These are phyloP conservation scores for Toxotes chatareus DNA, from an alignment of 2,113 vertebrate species.

Conservation along the genomic window DNA sequence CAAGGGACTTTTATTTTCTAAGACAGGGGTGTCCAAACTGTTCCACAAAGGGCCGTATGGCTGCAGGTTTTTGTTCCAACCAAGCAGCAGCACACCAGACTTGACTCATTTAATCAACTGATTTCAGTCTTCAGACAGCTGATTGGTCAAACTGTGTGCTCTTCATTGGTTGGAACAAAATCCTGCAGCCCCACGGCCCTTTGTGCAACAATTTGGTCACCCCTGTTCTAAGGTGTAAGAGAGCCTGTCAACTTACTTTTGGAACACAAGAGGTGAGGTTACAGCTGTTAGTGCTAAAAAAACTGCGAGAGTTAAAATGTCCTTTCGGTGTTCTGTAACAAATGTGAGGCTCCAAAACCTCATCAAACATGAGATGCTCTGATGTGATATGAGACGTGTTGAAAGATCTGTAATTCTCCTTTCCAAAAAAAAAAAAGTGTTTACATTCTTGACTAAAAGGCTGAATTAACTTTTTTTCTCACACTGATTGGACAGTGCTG, in stretches of 20 bases:
- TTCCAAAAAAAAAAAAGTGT: slow-evolving; percentile 23
- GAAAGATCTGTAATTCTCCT: slow-evolving; percentile 51
- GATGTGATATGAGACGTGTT: slow-evolving; percentile 52
- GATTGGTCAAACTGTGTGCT: too few species aligned
- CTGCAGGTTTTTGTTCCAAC: too few species aligned
- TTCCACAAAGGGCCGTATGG: too few species aligned
- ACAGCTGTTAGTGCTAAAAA: slow-evolving; percentile 65
- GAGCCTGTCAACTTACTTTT: slow-evolving; percentile 50
- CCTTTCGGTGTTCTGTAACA: slow-evolving; percentile 44
- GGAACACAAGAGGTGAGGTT: slow-evolving; percentile 56
- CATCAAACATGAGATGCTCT: slow-evolving; percentile 44
- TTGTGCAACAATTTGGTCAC: too few species aligned
- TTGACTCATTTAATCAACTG: too few species aligned
- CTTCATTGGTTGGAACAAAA: too few species aligned
- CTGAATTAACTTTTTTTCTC: slow-evolving; percentile 21
- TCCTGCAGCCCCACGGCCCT: too few species aligned
- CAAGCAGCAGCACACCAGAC: too few species aligned
- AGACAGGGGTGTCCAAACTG: too few species aligned
- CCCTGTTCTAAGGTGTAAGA: slow-evolving; percentile 27
- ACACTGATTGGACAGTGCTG: slow-evolving; percentile 28
- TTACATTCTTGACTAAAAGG: slow-evolving; percentile 52
- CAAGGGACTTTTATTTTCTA: background rate
- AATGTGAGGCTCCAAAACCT: slow-evolving; percentile 44
- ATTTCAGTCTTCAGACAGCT: too few species aligned
- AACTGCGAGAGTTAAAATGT: slow-evolving; percentile 15